Percentiles rank a stretch among this genome's conserved stretches.
Evolutionary conservation across 2,888 invertebrate species (phyloP).

Genomic region (Argyra leucocephala): DNA sequence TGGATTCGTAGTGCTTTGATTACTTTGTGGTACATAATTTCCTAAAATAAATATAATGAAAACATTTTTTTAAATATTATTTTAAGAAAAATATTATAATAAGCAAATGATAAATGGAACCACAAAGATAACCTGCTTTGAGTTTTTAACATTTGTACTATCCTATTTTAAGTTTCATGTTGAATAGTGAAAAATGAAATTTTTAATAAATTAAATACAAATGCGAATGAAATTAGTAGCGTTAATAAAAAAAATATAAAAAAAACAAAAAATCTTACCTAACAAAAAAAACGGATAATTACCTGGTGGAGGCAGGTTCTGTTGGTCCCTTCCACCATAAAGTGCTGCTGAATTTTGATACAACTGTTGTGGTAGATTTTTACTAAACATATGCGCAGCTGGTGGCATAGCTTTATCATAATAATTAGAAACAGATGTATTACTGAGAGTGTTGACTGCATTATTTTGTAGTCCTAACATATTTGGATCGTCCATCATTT

Average conservation of each 20-base stretch:
- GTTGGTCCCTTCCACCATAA: constrained; percentile 19
- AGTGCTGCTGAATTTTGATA: constrained; percentile 29
- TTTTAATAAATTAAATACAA: not conserved
- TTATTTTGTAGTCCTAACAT: constrained; percentile 32
- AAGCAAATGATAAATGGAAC: no score
- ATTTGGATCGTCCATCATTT: constrained; percentile 34
- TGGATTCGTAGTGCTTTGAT: constrained; percentile 7
- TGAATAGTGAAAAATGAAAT: no score
- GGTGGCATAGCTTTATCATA: constrained; percentile 53
- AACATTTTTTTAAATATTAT: no score
- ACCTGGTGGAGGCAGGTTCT: constrained; percentile 17
- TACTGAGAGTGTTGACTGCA: constrained; percentile 18
- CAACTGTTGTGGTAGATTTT: constrained; percentile 43
- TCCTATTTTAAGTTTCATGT: no score
- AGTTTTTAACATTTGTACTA: no score
- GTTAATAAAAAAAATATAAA: not conserved
- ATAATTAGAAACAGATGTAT: constrained; percentile 35
- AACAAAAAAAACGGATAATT: not conserved
- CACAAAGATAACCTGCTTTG: no score
- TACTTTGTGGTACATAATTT: constrained; percentile 8
- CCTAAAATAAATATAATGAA: not conserved
- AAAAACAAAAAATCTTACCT: not conserved
- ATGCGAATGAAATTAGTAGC: not conserved
- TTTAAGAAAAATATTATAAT: no score
- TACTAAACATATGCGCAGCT: constrained; percentile 52